Evolutionary conservation across 2,888 invertebrate species (phyloP).

Genomic region (Nebria brevicollis): DNA sequence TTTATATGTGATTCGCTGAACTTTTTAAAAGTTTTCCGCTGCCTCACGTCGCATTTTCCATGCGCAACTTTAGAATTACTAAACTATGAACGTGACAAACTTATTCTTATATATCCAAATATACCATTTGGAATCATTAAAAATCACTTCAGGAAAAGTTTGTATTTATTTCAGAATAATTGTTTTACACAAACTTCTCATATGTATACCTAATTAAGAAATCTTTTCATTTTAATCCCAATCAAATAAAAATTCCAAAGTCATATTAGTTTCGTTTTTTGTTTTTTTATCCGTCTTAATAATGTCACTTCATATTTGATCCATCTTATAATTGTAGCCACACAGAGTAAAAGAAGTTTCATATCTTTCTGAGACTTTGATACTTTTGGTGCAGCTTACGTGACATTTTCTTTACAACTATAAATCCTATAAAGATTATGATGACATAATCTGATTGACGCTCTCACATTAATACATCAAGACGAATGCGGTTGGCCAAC

Average conservation of each 20-base stretch:
- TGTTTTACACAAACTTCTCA: not conserved
- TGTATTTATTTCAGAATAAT: not conserved
- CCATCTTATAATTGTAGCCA: not conserved
- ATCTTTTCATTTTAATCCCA: not conserved
- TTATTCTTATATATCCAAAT: not conserved
- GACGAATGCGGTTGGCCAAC: not conserved
- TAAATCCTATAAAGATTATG: conserved; percentile 42
- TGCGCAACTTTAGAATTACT: not conserved
- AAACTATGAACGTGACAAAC: conserved; percentile 4
- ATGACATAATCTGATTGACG: conserved; percentile 40
- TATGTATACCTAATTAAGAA: too few species aligned
- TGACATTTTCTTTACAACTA: conserved; percentile 28
- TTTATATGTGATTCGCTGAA: conserved; percentile 24
- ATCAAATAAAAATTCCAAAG: not conserved
- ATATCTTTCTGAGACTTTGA: conserved; percentile 8
- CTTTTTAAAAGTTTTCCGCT: not conserved
- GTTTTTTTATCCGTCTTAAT: not conserved
- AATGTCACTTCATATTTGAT: not conserved
- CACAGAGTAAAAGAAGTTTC: not conserved
- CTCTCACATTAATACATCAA: conserved; percentile 7
- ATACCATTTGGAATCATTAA: not conserved
- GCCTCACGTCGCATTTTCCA: not conserved
- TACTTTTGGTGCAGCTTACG: conserved; percentile 7
- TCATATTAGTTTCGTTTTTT: not conserved
- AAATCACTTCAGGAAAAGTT: conserved; percentile 4